phyloP scores from a whole-genome alignment of 2,113 vertebrate genomes.

The Tringa solitaria region DNA sequence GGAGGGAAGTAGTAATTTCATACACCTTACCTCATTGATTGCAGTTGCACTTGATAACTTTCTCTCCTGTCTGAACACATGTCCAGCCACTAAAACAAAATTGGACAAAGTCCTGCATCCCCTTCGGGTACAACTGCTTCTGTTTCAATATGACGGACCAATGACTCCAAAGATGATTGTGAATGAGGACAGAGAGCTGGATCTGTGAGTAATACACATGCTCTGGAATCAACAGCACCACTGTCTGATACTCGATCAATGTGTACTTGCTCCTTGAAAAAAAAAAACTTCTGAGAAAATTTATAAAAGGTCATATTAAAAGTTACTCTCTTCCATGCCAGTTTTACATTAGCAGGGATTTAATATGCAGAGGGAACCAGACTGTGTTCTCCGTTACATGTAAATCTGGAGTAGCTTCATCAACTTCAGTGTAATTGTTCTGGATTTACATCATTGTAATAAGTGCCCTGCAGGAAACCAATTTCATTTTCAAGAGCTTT shows the following conservation, averaged over 20 bases:
- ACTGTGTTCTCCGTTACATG: neutral
- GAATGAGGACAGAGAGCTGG: neutral
- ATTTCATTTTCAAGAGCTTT: conserved; percentile 31
- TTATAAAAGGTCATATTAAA: neutral
- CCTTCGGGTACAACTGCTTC: neutral
- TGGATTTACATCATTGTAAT: neutral
- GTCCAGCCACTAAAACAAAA: neutral
- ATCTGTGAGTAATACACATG: neutral
- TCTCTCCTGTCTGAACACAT: neutral
- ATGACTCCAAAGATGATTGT: neutral
- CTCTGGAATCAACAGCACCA: conserved; percentile 2
- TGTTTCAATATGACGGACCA: neutral
- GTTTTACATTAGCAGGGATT: neutral
- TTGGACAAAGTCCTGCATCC: neutral
- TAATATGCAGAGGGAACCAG: neutral
- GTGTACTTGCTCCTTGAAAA: neutral
- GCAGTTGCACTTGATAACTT: neutral
- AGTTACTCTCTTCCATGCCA: neutral
- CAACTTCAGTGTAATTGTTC: neutral
- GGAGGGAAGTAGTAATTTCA: neutral
- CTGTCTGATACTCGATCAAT: neutral
- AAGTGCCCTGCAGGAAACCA: neutral
- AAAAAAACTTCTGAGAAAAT: neutral
- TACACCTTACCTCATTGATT: conserved; percentile 35
- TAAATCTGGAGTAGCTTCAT: neutral